These are phyloP conservation scores for Gymnorhina tibicen DNA, from an alignment of 2,113 vertebrate species.

Conservation along the genomic window DNA sequence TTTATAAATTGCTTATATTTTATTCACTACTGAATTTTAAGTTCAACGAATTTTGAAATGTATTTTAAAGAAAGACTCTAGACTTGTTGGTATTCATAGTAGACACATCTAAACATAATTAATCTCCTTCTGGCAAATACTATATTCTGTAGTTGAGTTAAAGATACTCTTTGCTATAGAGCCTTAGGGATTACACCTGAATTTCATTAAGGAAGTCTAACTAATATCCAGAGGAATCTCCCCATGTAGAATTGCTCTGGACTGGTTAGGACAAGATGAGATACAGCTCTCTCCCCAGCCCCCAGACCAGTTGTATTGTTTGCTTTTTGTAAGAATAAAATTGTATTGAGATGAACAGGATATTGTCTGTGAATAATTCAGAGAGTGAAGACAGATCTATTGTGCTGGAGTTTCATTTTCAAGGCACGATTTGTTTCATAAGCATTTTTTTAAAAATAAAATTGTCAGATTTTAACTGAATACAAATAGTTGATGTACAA, in stretches of 20 bases:
- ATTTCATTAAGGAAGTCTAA: conserved; percentile 71
- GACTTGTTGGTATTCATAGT: conserved; percentile 70
- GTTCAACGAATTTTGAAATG: neutral
- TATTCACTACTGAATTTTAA: neutral
- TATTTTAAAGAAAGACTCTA: conserved; percentile 62
- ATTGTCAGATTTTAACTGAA: conserved; percentile 1
- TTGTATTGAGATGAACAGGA: conserved; percentile 14
- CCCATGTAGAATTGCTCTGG: conserved; percentile 52
- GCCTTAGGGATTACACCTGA: conserved; percentile 87
- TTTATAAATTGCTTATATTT: neutral
- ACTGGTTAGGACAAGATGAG: conserved; percentile 72
- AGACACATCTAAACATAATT: conserved; percentile 76
- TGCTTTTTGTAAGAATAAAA: conserved; percentile 8
- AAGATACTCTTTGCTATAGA: conserved; percentile 69
- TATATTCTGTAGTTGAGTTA: conserved; percentile 72
- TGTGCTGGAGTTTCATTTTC: conserved; percentile 24
- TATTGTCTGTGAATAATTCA: conserved; percentile 33
- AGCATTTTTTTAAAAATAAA: neutral
- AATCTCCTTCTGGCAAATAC: conserved; percentile 76
- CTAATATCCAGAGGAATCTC: conserved; percentile 69
- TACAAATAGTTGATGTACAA: neutral
- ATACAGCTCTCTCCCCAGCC: neutral
- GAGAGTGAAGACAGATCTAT: conserved; percentile 20
- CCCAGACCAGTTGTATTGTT: conserved; percentile 35
- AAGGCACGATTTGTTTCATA: conserved; percentile 5